Conservation (phyloP, 1,140 invertebrate genomes). For the Atopsyche davidsoni region DNA sequence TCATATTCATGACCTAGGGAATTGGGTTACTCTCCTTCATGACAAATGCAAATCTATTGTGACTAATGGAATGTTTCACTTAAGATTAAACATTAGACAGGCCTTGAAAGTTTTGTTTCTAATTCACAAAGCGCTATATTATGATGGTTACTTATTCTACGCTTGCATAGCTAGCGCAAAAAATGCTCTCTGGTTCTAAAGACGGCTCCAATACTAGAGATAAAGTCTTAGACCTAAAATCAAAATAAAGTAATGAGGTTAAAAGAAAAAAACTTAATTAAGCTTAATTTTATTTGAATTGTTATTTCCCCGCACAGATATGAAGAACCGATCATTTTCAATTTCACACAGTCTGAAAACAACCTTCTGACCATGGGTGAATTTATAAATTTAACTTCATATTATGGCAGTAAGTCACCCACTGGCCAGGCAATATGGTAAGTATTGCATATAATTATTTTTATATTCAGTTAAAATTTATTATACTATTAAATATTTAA, state of each 20-base stretch:
- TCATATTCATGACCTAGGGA: not conserved
- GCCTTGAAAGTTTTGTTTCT: not conserved
- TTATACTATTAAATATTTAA: conserved; percentile 5
- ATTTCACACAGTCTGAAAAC: not conserved
- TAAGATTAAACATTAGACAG: not conserved
- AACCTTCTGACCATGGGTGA: not conserved
- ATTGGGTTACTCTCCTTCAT: too few relatives aligned
- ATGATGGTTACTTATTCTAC: too few relatives aligned
- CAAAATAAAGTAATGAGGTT: not conserved
- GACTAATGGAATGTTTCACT: too few relatives aligned
- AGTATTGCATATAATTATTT: not conserved
- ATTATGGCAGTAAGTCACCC: conserved; percentile 1
- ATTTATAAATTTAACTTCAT: not conserved
- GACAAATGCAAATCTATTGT: too few relatives aligned
- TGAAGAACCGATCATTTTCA: conserved; percentile 3
- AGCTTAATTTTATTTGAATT: not conserved
- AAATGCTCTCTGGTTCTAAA: not conserved
- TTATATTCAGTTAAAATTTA: not conserved
- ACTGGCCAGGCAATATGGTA: conserved; percentile 5
- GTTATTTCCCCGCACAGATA: conserved; percentile 8
- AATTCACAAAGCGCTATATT: too few relatives aligned
- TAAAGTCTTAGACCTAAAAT: not conserved
- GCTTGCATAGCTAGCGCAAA: too few relatives aligned
- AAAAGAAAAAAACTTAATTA: not conserved
- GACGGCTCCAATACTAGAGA: not conserved